Evolutionary conservation across 2,888 invertebrate species (phyloP), one percentile per base, ranked within the genome.

Genomic region (Crepidodera aurea): DNA sequence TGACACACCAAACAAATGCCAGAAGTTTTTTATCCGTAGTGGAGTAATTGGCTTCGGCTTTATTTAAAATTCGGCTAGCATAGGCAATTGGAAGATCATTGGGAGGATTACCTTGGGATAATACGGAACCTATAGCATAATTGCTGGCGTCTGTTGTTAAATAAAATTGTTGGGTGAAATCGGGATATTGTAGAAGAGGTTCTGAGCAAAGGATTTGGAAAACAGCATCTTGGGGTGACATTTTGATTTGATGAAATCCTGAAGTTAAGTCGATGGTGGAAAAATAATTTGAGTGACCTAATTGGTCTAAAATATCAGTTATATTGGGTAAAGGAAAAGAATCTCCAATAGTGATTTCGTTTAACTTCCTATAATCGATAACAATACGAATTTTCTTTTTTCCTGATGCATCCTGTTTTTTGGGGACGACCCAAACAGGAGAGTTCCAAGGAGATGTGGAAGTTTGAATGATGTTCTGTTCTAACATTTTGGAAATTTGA

Each of bases 11-110:
- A 2, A 80, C 69, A 6, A 81, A 77, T 0, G 77, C 75, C 50
- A 80, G 53, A 1, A 79, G 58, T 70, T 81, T 79, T 42, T 71
- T 71, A 69, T 82, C 79, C 1, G 69, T 79, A 0, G 77, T 77
- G 1, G 68, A 67, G 60, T 81, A 81, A 48, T 78, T 80, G 4
- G 22, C 29, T 72, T 79, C 77, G 0, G 73, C 68, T 59, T 70
- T 67, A 58, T 74, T 79, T 12, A 77, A 56, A 0, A 75, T 75
- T 61, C 78, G 51, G 19, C 71, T 71, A 2, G 76, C 75, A 60
- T 76, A 81, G 10, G 78, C 77, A 1, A 81, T 71, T 1, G 77
- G 78, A 13, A 73, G 57, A 56, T 79, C 74, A 44, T 71, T 66
- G 7, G 54, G 53, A 8, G 70, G 34, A 60, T 62, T 3, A 22